A percentile compares a stretch with the other conserved stretches of the same genome.
Conservation (phyloP, 1,140 invertebrate species). For the Tetragnatha versicolor region DNA sequence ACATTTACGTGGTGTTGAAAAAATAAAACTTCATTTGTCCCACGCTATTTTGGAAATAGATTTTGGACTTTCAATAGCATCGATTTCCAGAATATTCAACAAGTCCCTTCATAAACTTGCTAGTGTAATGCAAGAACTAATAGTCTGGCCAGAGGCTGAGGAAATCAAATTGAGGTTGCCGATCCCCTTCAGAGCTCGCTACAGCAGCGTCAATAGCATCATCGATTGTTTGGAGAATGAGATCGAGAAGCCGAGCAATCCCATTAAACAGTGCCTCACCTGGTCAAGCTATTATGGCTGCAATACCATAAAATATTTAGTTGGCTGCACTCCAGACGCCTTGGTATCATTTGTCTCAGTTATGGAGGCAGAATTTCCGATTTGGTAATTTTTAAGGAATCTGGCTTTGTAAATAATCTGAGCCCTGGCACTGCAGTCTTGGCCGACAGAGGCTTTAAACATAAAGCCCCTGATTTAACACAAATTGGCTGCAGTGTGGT, state of each 20-base stretch:
- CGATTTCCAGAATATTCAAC: not conserved
- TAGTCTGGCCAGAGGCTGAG: not conserved
- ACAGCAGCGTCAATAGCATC: constrained; percentile 22
- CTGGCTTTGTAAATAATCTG: constrained; percentile 60
- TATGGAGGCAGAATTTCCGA: constrained; percentile 63
- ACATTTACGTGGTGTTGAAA: too few species aligned
- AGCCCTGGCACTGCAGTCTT: constrained; percentile 58
- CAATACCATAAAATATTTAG: constrained; percentile 67
- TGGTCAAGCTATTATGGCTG: constrained; percentile 67
- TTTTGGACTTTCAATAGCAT: not conserved
- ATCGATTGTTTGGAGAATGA: constrained; percentile 65
- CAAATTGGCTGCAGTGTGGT: too few species aligned
- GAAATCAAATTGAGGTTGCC: not conserved
- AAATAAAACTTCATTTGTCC: too few species aligned
- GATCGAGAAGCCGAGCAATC: constrained; percentile 63
- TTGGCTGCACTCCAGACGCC: constrained; percentile 64
- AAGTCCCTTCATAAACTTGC: not conserved
- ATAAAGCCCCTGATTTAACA: not conserved
- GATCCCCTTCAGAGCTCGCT: not conserved
- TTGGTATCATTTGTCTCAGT: constrained; percentile 64
- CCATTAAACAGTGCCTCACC: constrained; percentile 63
- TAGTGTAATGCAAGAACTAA: not conserved
- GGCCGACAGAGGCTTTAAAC: constrained; percentile 64
- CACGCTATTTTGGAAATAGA: not conserved
- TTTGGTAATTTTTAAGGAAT: constrained; percentile 61